Conservation (phyloP, 2,113 vertebrate genomes). For the Leucoraja erinaceus region DNA sequence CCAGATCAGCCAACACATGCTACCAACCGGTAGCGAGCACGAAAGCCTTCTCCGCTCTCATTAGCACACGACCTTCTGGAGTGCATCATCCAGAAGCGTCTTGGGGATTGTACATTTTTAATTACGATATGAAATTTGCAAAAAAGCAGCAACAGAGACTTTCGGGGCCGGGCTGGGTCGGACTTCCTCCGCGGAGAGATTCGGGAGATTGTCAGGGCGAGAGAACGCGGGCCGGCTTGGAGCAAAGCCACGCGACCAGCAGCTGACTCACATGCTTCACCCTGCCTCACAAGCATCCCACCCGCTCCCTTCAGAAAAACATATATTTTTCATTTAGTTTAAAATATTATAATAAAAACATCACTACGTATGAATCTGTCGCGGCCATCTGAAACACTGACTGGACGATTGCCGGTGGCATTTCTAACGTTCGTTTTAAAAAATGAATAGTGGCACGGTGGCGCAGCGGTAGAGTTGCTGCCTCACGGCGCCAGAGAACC, state of each 20-base stretch:
- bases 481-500: no score
- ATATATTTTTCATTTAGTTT: conserved; percentile 12
- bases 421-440: no score
- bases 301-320: neutral
- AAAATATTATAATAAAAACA: conserved; percentile 11
- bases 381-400: neutral
- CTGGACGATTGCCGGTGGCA: neutral
- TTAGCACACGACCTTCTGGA: neutral
- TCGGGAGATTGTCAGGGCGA: neutral
- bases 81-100: neutral
- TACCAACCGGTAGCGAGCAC: no score
- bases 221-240: neutral
- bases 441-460: no score
- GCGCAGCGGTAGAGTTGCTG: no score
- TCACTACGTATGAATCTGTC: neutral
- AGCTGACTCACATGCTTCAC: neutral
- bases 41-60: neutral
- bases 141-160: neutral
- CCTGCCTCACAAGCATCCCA: neutral
- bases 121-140: conserved; percentile 2
- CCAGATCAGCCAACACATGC: neutral
- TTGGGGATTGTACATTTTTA: conserved; percentile 14
- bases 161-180: no score
- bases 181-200: neutral
- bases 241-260: neutral